Evolutionary conservation across 2,113 vertebrate genomes (phyloP), one percentile per base, ranked within the genome.

Genomic region (Cinclus mexicanus): DNA sequence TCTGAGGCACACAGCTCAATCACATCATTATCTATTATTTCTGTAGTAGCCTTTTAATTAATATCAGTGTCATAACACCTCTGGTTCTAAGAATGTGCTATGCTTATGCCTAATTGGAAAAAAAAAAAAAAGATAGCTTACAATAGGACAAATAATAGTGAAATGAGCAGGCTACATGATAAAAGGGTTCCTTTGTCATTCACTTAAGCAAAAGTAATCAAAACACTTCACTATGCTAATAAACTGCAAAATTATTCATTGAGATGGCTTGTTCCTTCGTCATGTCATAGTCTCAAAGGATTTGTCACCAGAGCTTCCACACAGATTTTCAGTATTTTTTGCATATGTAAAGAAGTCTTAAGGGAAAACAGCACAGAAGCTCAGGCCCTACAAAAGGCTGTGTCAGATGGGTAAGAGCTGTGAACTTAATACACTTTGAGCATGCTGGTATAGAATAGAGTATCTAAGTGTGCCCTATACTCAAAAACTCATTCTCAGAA

Each of bases 161-260:
- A 92, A 88, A 83, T 53, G 64, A 95, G 64, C 47, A 78, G 76
- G 23, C 47, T 60, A 53, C 12, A 6, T 64, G 86, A 68, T 75
- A 84, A 89, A 91, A 84, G 35, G 21, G 31, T 64, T 83, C 64
- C 60, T 86, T 88, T 94, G 88, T 86, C 72, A 70, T 74, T 81
- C 93, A 83, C 69, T 92, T 93, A 23, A 79, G 55, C 68, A 93
- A 91, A 96, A 90, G 85, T 86, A 93, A 96, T 93, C 82, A 88
- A 94, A 95, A 88, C 92, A 83, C 60, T 92, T 92, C 90, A 88
- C 63, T 81, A 78, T 95, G 96, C 92, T 96, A 97, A 96, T 83
- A 94, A 94, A 90, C 84, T 81, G 90, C 79, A 81, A 90, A 94
- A 88, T 96, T 96, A 96, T 96, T 96, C 87, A 88, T 77, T 88